Evolutionary conservation across 2,797 vertebrate genomes (phyloP).

Genomic region (Myotis daubentonii): DNA sequence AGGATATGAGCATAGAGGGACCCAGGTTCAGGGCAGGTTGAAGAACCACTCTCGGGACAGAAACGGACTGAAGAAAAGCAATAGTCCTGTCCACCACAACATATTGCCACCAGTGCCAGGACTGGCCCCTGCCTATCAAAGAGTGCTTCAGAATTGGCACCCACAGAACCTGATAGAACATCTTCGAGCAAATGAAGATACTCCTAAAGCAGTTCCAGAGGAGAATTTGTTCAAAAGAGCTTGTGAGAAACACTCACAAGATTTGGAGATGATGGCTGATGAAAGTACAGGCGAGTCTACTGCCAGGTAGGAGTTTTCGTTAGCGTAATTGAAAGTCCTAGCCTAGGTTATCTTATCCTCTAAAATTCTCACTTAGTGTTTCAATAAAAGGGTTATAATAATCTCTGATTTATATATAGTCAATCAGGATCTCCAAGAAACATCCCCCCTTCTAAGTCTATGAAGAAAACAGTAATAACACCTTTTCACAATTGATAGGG

Average conservation of each 20-base stretch:
- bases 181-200: constrained; percentile 89
- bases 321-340: constrained; percentile 45
- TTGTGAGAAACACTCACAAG: constrained; percentile 83
- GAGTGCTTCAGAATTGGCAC: constrained; percentile 90
- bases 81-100: constrained; percentile 93
- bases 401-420: constrained; percentile 31
- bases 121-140: constrained; percentile 90
- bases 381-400: constrained; percentile 49
- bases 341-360: constrained; percentile 48
- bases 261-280: constrained; percentile 89
- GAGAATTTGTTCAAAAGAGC: constrained; percentile 88
- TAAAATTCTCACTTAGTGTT: constrained; percentile 54
- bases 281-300: constrained; percentile 88
- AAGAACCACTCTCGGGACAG: constrained; percentile 96
- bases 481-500: neutral
- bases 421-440: neutral
- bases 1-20: constrained; percentile 94
- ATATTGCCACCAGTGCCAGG: constrained; percentile 91
- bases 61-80: constrained; percentile 93
- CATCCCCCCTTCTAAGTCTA: neutral
- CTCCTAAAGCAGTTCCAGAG: constrained; percentile 86
- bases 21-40: constrained; percentile 91
- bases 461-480: neutral
- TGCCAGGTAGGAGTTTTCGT: constrained; percentile 91
- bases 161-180: constrained; percentile 90